These are phyloP conservation scores for Centroberyx gerrardi DNA, from an alignment of 2,797 vertebrate species.

Conservation along the genomic window DNA sequence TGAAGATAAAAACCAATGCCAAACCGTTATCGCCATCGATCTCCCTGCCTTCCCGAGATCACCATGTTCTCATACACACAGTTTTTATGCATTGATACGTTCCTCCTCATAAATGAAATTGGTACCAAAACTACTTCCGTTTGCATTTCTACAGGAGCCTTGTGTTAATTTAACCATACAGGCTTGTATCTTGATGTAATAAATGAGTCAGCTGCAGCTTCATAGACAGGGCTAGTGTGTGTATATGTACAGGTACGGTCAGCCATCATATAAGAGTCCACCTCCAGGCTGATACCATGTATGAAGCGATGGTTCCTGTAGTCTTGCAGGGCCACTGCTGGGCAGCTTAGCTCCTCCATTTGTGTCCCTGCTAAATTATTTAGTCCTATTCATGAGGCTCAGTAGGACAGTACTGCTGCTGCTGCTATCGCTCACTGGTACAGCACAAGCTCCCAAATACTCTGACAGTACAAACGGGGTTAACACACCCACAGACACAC, in stretches of 20 bases:
- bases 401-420: constrained; percentile 25
- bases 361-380: constrained; percentile 65
- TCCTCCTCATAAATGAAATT: background rate
- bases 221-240: too few species aligned
- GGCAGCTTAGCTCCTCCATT: constrained; percentile 30
- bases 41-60: background rate
- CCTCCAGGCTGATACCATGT: constrained; percentile 25
- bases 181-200: too few species aligned
- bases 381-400: constrained; percentile 47
- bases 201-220: too few species aligned
- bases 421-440: constrained; percentile 22
- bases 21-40: background rate
- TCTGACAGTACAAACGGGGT: constrained; percentile 14
- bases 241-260: too few species aligned
- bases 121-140: background rate
- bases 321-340: constrained; percentile 26
- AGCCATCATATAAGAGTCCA: constrained; percentile 15
- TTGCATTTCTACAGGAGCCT: background rate
- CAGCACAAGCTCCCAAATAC: constrained; percentile 3
- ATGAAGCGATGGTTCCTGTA: constrained; percentile 23
- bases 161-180: background rate
- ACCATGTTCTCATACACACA: background rate
- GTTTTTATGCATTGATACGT: background rate
- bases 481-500: constrained; percentile 3
- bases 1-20: background rate